Evolutionary conservation across 2,888 invertebrate genomes (phyloP), one percentile per base, ranked within the genome.

Genomic region (Xylota sylvarum): DNA sequence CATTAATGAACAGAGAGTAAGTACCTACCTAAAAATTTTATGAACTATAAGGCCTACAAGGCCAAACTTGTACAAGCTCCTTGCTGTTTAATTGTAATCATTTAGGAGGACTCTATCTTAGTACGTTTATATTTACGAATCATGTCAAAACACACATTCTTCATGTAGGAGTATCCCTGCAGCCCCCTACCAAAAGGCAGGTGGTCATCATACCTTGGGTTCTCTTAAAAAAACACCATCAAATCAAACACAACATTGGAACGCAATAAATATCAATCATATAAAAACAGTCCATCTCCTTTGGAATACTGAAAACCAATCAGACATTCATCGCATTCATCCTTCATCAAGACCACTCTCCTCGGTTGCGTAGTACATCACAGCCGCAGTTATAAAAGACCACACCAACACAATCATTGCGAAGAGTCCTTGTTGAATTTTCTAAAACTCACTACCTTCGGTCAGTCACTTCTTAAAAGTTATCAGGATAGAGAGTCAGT

Each of bases 201-300:
- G 23, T 23, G 1, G 23, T 23, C 23, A n/a, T n/a, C n/a, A n/a
- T n/a, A n/a, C n/a, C n/a, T n/a, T n/a, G n/a, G n/a, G n/a, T 32
- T 32, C 32, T 32, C 32, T 6, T 32, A 3, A 32, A 32, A n/a
- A 32, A 32, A 32, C 5, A 6, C 35, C 35, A 10, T 35, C 35
- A 7, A 35, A 10, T 9, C 35, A 40, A 40, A 40, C 40, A 40
- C 12, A 37, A 37, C 9, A 37, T 10, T 1, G 12, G 37, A 12
- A 37, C 37, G 37, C 37, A 37, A 37, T 10, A 37, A 37, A 37
- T 37, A 40, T 40, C 40, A 40, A 40, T 40, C 40, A 40, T 40
- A n/a, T 40, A 12, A 9, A 10, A 43, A 14, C 14, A 4, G 6
- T 43, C 4, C 43, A 43, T 2, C 14, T 43, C 4, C 43, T 14